Evolutionary conservation across 2,888 invertebrate genomes (phyloP), one percentile per base, ranked within the genome.

Genomic region (Drosophila mettleri): DNA sequence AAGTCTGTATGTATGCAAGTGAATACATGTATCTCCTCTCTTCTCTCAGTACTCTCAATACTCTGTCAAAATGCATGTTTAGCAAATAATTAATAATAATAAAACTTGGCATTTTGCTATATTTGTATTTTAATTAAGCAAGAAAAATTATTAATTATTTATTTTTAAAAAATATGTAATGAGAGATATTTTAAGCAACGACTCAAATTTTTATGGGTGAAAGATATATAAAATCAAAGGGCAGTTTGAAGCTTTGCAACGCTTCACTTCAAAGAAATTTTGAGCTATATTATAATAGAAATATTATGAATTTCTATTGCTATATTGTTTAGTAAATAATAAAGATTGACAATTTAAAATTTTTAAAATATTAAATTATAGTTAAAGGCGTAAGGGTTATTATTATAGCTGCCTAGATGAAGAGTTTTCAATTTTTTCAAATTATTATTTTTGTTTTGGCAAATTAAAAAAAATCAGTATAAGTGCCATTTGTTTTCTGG

Each of bases 51-150:
- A 3, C 24, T 3, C 16, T 16, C 0, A 1, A 45, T 10, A 29
- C 12, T 7, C 2, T 6, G 2, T 7, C 12, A 29, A 45, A 27
- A 45, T 29, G 27, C 27, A 29, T 12, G 18, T 29, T 45, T 18
- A n/a, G 45, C 45, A 45, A 27, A 27, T 29, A 18, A 45, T 18
- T 29, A 18, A 29, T 45, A 18, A 29, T 45, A 18, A 45, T 27
- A 45, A 18, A 45, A 29, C 16, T 18, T 18, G 1, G 45, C 10
- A 27, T 27, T 45, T 45, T 27, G 5, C 43, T 24, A 27, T 43
- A 27, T 16, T 27, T 24, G 4, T n/a, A 1, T n/a, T 22, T 6
- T 16, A 8, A 16, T 45, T 45, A 45, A 22, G 10, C 16, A 2
- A 16, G 10, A n/a, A 45, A 16, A 16, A 16, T 3, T 14, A 41